Base-by-base conservation (phyloP, 1,140 invertebrate genomes). In the Halesus radiatus region DNA sequence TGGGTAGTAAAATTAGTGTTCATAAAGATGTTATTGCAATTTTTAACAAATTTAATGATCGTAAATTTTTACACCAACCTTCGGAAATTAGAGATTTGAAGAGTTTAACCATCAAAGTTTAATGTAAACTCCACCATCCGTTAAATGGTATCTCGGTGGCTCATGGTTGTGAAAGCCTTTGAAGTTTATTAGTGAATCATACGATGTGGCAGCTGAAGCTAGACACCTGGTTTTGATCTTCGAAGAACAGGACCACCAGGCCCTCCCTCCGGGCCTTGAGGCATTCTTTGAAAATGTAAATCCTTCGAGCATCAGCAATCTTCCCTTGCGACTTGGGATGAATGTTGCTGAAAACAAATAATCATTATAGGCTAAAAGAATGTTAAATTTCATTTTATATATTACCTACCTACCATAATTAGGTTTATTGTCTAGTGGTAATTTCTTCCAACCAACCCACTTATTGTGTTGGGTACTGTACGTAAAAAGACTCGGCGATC, bases 191-290 rank as follows among this genome's bases (percentile, higher is more conserved):
- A 75, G 0, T 0, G n/a, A 4, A 23, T 75, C 53, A n/a, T 58
- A 10, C 7, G 29, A 23, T 13, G 73, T 75, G 22, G n/a, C 26
- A 10, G 53, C 52, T n/a, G 13, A 16, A 26, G 53, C 73, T 10
- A n/a, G n/a, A 20, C 73, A 75, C 10, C 52, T 13, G 22, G 15
- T 32, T 13, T 56, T 56, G 15, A n/a, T n/a, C 26, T 26, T 74
- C 5, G 73, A 56, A 6, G 72, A 74, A 26, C 73, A 75, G 5
- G 18, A 13, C 73, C 73, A 75, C 54, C 50, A 18, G 18, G 52
- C 20, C 22, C 32, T 60, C 16, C 73, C 73, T 3, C 22, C 13
- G 18, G 15, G n/a, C 5, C 23, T 54, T n/a, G n/a, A 26, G 8
- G 13, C 22, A 10, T 60, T 56, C 13, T 1, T 26, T 15, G 18